Evolutionary conservation across 1,140 invertebrate species (phyloP), one percentile per base, ranked within the genome.

Genomic region (Magallana angulata): DNA sequence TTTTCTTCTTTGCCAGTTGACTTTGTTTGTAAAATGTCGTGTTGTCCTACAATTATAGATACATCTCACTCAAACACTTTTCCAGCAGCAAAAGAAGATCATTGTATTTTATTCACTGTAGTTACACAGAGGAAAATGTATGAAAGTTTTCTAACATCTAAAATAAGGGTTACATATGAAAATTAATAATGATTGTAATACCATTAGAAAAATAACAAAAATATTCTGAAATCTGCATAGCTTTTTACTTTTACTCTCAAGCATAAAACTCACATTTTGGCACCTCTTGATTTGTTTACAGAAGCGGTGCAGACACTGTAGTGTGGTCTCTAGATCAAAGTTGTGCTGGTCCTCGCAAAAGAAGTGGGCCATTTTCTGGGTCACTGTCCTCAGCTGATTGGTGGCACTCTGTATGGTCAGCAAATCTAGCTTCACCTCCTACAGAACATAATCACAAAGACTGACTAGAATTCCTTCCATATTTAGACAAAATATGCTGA

Each of bases 401-500:
- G 91, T 91, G 11, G 85, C 85, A 9, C 86, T 64, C 59, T 91
- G 91, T 24, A 93, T 89, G 16, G 89, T 87, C 57, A 85, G 83
- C 58, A 93, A 90, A 36, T 91, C 90, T 57, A 58, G 82, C 64
- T 91, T 92, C 12, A 92, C 91, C 71, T 90, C 90, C 92, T 93
- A 64, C 7, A 87, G 80, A 76, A 18, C 82, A 84, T 84, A 59
- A 82, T 8, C 85, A 84, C 36, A 57, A 64, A 68, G 3, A 48
- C 36, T 48, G 36, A 48, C 2, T 48, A 48, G 36, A 48, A 48
- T 48, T 48, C 36, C 1, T 48, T 48, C 5, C 2, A 48, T 48
- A 48, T 2, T 48, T 4, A 48, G 36, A 48, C 36, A 48, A 48
- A 48, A 48, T 24, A 48, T 3, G 5, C 5, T 36, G 4, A 3